A percentile compares a stretch with the other conserved stretches of the same genome.
Evolutionary conservation across 2,113 vertebrate genomes (phyloP).

Genomic region (Boulengeromyrus knoepffleri): DNA sequence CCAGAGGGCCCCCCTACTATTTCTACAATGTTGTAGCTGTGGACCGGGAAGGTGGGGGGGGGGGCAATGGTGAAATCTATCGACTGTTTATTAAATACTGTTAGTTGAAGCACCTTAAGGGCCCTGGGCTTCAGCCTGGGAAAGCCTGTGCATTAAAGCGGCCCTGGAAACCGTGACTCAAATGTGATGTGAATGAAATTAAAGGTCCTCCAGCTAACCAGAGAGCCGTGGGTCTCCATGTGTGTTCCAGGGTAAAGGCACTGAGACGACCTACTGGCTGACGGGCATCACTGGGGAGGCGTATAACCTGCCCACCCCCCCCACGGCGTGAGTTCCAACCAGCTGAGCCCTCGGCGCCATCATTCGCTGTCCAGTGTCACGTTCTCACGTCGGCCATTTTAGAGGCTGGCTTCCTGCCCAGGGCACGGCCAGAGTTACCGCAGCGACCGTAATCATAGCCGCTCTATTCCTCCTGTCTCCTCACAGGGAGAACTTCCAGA

Average conservation of each 20-base stretch:
- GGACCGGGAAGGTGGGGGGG: neutral
- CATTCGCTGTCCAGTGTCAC: neutral
- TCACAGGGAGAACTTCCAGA: slow-evolving; percentile 85
- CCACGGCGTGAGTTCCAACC: slow-evolving; percentile 78
- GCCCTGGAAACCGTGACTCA: neutral
- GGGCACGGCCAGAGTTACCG: neutral
- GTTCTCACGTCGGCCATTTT: neutral
- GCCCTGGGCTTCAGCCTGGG: no score
- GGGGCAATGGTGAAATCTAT: neutral
- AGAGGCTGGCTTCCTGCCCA: neutral
- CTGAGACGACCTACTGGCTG: slow-evolving; percentile 89
- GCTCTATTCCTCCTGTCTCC: neutral
- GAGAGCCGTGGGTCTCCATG: neutral
- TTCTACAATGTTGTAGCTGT: neutral
- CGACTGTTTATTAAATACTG: neutral
- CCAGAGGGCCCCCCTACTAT: neutral
- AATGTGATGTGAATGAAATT: neutral
- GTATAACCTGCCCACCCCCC: slow-evolving; percentile 77
- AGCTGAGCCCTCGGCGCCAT: slow-evolving; percentile 7
- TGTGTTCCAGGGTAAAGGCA: slow-evolving; percentile 75
- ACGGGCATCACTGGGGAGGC: slow-evolving; percentile 74
- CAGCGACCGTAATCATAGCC: neutral
- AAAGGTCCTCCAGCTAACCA: neutral
- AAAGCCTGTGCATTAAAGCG: neutral
- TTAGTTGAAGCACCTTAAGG: neutral